phyloP scores from a whole-genome alignment of 1,140 invertebrate genomes.

The Ylistrum balloti region DNA sequence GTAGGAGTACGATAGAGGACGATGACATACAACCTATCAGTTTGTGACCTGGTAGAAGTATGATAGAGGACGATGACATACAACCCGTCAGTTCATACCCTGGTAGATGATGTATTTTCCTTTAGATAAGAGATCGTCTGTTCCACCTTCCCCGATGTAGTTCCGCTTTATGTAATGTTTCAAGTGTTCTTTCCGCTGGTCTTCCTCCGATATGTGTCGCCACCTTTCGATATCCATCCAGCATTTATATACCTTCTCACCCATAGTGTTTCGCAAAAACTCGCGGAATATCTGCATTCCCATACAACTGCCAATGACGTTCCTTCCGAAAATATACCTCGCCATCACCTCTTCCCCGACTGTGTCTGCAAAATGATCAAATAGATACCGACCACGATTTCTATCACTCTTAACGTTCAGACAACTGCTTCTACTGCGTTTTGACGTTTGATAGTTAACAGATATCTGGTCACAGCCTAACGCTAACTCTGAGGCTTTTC shows the following conservation, averaged over 20 bases:
- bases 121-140: constrained; percentile 42
- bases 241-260: constrained; percentile 65
- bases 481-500: too few species aligned
- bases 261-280: constrained; percentile 62
- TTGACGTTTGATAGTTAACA: too few species aligned
- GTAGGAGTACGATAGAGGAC: too few species aligned
- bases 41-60: too few species aligned
- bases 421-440: too few species aligned
- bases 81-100: constrained; percentile 48
- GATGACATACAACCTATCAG: too few species aligned
- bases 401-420: too few species aligned
- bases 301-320: constrained; percentile 64
- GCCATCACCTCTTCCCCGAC: constrained; percentile 42
- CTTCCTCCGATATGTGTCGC: constrained; percentile 49
- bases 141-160: constrained; percentile 59
- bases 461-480: too few species aligned
- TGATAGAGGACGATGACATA: too few species aligned
- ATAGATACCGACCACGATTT: neutral
- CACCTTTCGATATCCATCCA: constrained; percentile 69
- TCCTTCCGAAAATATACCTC: constrained; percentile 53
- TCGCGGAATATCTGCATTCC: constrained; percentile 73
- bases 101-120: constrained; percentile 55
- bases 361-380: constrained; percentile 12
- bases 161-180: constrained; percentile 62
- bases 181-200: constrained; percentile 51